Conservation (phyloP, 2,888 invertebrate genomes). For the Drosophila meridionalis region DNA sequence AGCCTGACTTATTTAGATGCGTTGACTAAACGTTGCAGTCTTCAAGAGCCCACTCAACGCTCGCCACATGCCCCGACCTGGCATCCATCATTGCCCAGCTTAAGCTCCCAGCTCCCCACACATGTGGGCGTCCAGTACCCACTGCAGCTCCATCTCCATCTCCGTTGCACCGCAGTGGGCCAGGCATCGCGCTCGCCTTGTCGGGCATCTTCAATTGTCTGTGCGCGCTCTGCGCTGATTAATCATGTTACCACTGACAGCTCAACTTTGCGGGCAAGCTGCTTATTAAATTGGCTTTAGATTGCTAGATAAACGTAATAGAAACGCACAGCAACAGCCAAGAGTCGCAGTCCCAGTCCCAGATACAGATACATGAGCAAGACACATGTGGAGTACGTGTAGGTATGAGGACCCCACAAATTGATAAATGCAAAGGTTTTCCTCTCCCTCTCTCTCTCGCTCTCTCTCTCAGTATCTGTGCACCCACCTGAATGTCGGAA, state of each 20-base stretch:
- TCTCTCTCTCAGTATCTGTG: slow-evolving; percentile 32
- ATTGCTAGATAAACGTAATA: slow-evolving; percentile 75
- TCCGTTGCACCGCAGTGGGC: not conserved
- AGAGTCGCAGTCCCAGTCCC: not conserved
- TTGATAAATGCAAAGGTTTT: slow-evolving; percentile 70
- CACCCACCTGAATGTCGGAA: slow-evolving; percentile 65
- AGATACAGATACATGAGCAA: slow-evolving; percentile 18
- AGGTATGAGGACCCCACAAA: slow-evolving; percentile 77
- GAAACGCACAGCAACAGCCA: slow-evolving; percentile 22
- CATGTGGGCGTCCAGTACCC: slow-evolving; percentile 50
- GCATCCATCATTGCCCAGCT: slow-evolving; percentile 50
- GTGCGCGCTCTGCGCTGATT: slow-evolving; percentile 63
- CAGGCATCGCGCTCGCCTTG: slow-evolving; percentile 5
- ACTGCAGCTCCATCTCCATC: slow-evolving; percentile 11
- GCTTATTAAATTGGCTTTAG: slow-evolving; percentile 79
- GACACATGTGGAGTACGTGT: slow-evolving; percentile 58
- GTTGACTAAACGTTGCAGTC: slow-evolving; percentile 7
- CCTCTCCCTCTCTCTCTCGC: slow-evolving; percentile 33
- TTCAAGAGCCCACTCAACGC: slow-evolving; percentile 43
- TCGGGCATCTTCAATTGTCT: slow-evolving; percentile 70
- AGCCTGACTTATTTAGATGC: slow-evolving; percentile 23
- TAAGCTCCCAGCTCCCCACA: not conserved
- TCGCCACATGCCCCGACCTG: slow-evolving; percentile 41
- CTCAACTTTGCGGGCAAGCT: slow-evolving; percentile 76
- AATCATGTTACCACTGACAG: slow-evolving; percentile 79